Conservation (phyloP, 1,140 invertebrate genomes). For the Drosophila azteca region DNA sequence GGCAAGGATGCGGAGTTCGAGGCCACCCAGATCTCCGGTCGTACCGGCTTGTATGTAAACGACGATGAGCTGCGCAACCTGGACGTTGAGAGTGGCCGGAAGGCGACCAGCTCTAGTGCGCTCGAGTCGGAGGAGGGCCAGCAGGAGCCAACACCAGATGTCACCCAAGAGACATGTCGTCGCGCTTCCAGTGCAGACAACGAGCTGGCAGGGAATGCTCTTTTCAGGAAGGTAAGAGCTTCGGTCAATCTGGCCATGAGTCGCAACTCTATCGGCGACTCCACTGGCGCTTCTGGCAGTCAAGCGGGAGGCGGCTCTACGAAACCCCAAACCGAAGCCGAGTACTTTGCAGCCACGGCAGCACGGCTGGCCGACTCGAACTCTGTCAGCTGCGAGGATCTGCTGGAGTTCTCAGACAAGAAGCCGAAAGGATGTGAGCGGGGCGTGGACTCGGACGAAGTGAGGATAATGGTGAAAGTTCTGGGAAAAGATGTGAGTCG, state of each 20-base stretch:
- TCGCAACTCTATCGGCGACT: constrained; percentile 41
- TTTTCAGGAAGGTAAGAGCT: constrained; percentile 83
- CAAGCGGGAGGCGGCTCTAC: constrained; percentile 4
- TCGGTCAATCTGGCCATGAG: constrained; percentile 75
- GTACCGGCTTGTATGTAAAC: constrained; percentile 69
- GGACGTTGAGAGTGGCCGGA: constrained; percentile 61
- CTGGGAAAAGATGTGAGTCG: constrained; percentile 90
- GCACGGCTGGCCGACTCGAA: constrained; percentile 85
- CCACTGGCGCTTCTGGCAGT: background rate
- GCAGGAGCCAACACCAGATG: constrained; percentile 9
- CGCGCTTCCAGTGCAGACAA: constrained; percentile 59
- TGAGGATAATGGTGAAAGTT: constrained; percentile 95
- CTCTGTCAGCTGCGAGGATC: constrained; percentile 96
- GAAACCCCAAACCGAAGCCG: constrained; percentile 71
- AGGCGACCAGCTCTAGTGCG: constrained; percentile 27
- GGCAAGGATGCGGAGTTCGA: constrained; percentile 68
- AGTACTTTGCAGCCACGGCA: constrained; percentile 75
- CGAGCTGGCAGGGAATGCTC: constrained; percentile 80
- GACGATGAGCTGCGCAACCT: constrained; percentile 78
- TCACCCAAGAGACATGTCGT: constrained; percentile 22
- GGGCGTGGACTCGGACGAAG: constrained; percentile 94
- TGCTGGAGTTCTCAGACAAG: constrained; percentile 94
- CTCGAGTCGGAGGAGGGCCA: constrained; percentile 19
- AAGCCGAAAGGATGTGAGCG: constrained; percentile 92
- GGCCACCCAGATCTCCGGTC: constrained; percentile 54